A percentile compares a stretch with the other conserved stretches of the same genome.
phyloP scores from a whole-genome alignment of 2,797 vertebrate genomes.

The Galaxias olidus region DNA sequence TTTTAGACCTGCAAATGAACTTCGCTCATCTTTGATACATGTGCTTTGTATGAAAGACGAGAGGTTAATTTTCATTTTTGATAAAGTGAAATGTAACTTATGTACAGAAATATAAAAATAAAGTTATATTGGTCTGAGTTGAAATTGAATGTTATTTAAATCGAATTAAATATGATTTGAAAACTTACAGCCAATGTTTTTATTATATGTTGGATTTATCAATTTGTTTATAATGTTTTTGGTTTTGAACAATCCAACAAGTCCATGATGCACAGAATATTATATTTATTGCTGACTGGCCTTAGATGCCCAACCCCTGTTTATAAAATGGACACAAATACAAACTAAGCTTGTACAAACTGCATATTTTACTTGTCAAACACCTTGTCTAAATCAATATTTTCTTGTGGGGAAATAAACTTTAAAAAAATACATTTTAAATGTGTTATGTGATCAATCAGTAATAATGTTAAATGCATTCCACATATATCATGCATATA shows the following conservation, averaged over 20 bases:
- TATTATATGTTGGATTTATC: slow-evolving; percentile 43
- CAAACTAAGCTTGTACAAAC: slow-evolving; percentile 90
- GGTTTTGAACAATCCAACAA: slow-evolving; percentile 65
- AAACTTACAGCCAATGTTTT: slow-evolving; percentile 63
- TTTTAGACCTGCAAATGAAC: slow-evolving; percentile 81
- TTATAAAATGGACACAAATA: slow-evolving; percentile 84
- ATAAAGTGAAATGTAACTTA: slow-evolving; percentile 88
- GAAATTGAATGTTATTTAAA: slow-evolving; percentile 77
- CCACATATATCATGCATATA: too few relatives aligned
- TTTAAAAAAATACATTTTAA: slow-evolving; percentile 62
- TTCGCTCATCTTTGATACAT: slow-evolving; percentile 78
- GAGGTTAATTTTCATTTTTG: slow-evolving; percentile 79
- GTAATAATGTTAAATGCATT: too few relatives aligned
- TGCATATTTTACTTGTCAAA: slow-evolving; percentile 90
- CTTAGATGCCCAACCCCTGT: slow-evolving; percentile 84
- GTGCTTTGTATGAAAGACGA: slow-evolving; percentile 69
- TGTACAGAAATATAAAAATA: slow-evolving; percentile 73
- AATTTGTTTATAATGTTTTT: slow-evolving; percentile 48
- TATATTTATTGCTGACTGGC: slow-evolving; percentile 94
- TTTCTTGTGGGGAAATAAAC: slow-evolving; percentile 95
- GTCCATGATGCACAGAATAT: slow-evolving; percentile 83
- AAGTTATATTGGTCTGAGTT: slow-evolving; percentile 79
- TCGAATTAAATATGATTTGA: slow-evolving; percentile 57
- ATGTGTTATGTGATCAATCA: too few relatives aligned
- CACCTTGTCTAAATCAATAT: slow-evolving; percentile 90